These are phyloP conservation scores for Clamator glandarius DNA, from an alignment of 2,797 vertebrate species.

Conservation along the genomic window DNA sequence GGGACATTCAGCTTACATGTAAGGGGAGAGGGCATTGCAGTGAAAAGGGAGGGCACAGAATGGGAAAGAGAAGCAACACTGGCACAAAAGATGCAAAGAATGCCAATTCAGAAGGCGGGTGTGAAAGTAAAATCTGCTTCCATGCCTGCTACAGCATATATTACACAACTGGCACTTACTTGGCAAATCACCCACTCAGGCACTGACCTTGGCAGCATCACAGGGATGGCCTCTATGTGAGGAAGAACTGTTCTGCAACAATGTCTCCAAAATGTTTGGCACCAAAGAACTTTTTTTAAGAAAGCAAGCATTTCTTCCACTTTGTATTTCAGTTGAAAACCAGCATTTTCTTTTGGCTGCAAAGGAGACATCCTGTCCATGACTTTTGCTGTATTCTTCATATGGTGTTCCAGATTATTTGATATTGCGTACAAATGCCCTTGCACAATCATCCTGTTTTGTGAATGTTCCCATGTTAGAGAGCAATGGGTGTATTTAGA, in stretches of 20 bases:
- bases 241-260: slow-evolving; percentile 72
- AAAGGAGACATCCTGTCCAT: neutral
- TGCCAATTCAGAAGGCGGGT: slow-evolving; percentile 62
- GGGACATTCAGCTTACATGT: slow-evolving; percentile 71
- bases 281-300: slow-evolving; percentile 29
- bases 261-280: slow-evolving; percentile 68
- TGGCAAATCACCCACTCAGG: slow-evolving; percentile 68
- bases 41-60: slow-evolving; percentile 58
- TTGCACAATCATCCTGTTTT: slow-evolving; percentile 38
- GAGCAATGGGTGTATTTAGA: slow-evolving; percentile 40
- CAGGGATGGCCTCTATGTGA: slow-evolving; percentile 71
- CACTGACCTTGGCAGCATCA: slow-evolving; percentile 72
- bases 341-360: slow-evolving; percentile 24
- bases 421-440: slow-evolving; percentile 6
- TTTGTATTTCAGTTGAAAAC: neutral
- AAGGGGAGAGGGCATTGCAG: slow-evolving; percentile 44
- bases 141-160: slow-evolving; percentile 68
- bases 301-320: slow-evolving; percentile 53
- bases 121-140: slow-evolving; percentile 71
- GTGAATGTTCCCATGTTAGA: slow-evolving; percentile 21
- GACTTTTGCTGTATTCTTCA: slow-evolving; percentile 40
- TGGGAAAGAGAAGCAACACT: slow-evolving; percentile 58
- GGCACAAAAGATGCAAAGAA: slow-evolving; percentile 74
- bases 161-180: slow-evolving; percentile 75
- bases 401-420: slow-evolving; percentile 43